Percentiles rank a stretch among this genome's conserved stretches.
phyloP scores from a whole-genome alignment of 1,140 invertebrate species.

The Halictus rubicundus region DNA sequence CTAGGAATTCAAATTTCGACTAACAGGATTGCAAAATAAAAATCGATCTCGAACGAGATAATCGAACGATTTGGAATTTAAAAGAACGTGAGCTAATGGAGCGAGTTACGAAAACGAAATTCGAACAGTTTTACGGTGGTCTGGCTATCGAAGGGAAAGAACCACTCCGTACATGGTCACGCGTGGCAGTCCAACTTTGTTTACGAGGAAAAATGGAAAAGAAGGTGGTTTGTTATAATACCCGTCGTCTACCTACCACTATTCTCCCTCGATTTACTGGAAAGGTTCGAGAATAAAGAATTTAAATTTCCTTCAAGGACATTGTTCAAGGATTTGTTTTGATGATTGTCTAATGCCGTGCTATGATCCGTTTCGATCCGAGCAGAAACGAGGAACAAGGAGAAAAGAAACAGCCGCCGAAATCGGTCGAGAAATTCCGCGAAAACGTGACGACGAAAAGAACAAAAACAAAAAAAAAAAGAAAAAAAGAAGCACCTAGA shows the following conservation, averaged over 20 bases:
- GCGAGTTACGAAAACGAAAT: neutral
- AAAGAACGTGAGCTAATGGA: neutral
- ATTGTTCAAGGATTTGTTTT: slow-evolving; percentile 51
- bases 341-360: slow-evolving; percentile 52
- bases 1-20: no score
- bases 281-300: slow-evolving; percentile 78
- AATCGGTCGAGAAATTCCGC: neutral
- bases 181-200: slow-evolving; percentile 74
- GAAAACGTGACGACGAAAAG: no score
- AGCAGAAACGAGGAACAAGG: slow-evolving; percentile 13
- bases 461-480: no score
- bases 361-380: slow-evolving; percentile 38
- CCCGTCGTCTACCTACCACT: slow-evolving; percentile 79
- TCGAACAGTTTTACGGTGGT: neutral
- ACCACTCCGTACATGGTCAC: slow-evolving; percentile 64
- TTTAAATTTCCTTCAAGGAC: slow-evolving; percentile 73
- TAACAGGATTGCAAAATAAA: neutral
- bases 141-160: slow-evolving; percentile 1
- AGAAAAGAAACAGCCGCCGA: neutral
- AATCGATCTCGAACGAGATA: neutral
- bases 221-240: slow-evolving; percentile 73
- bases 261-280: slow-evolving; percentile 80
- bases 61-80: neutral
- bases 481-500: neutral
- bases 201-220: slow-evolving; percentile 76